phyloP scores from a whole-genome alignment of 1,140 invertebrate genomes.

The Drosophila pachea region DNA sequence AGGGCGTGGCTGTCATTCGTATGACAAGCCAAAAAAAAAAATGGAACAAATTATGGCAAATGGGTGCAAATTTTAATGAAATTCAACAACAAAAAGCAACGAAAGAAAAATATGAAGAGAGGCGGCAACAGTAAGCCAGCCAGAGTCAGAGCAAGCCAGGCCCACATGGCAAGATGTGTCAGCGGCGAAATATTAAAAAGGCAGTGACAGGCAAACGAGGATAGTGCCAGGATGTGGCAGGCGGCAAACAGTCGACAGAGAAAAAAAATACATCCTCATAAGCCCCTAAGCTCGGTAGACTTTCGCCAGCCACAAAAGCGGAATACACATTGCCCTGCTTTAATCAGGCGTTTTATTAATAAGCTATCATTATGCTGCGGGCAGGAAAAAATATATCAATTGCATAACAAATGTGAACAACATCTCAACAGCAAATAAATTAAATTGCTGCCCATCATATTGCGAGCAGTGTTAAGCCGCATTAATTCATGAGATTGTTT shows the following conservation, averaged over 20 bases:
- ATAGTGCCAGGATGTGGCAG: constrained; percentile 17
- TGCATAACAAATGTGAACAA: constrained; percentile 19
- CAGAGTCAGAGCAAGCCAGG: constrained; percentile 9
- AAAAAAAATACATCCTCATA: neutral
- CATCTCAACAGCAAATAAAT: constrained; percentile 41
- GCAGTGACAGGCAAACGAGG: constrained; percentile 37
- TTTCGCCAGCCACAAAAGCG: too few relatives aligned
- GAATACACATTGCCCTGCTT: neutral
- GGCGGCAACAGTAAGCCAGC: neutral
- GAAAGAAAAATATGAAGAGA: constrained; percentile 30
- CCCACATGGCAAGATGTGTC: constrained; percentile 55
- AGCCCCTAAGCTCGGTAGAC: neutral
- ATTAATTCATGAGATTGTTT: constrained; percentile 69
- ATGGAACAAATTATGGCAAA: constrained; percentile 75
- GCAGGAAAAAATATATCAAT: constrained; percentile 29
- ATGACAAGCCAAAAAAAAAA: constrained; percentile 40
- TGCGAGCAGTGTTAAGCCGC: constrained; percentile 41
- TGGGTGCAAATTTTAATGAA: constrained; percentile 77
- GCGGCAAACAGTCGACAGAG: constrained; percentile 11
- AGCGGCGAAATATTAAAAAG: constrained; percentile 64
- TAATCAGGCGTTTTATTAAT: neutral
- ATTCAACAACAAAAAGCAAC: constrained; percentile 63
- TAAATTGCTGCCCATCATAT: constrained; percentile 41
- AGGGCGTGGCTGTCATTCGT: constrained; percentile 52
- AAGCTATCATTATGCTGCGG: constrained; percentile 18